These are phyloP conservation scores for Holacanthella duospinosa DNA, from an alignment of 2,888 invertebrate genomes.

Conservation along the genomic window DNA sequence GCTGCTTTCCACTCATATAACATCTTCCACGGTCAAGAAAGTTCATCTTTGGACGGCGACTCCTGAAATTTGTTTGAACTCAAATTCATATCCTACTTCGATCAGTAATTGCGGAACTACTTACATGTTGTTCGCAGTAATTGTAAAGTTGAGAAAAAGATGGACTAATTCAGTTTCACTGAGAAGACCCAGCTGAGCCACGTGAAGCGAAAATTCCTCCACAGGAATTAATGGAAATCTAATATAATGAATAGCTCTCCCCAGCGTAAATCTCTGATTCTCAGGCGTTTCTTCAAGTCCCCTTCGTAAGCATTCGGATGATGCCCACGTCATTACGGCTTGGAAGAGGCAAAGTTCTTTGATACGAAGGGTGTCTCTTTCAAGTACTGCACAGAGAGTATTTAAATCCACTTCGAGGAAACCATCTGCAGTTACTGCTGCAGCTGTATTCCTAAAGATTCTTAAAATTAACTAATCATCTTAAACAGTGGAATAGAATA, in stretches of 20 bases:
- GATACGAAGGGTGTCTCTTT: constrained; percentile 65
- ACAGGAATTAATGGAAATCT: constrained; percentile 74
- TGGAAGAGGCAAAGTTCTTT: constrained; percentile 65
- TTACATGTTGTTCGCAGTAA: constrained; percentile 53
- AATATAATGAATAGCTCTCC: constrained; percentile 58
- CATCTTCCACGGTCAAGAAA: constrained; percentile 62
- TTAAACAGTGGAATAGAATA: no score
- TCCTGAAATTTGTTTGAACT: constrained; percentile 2
- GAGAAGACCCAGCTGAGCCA: constrained; percentile 61
- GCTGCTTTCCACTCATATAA: constrained; percentile 67
- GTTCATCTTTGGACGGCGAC: constrained; percentile 51
- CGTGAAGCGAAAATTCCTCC: constrained; percentile 68
- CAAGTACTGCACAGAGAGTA: constrained; percentile 62
- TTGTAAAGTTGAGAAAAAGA: constrained; percentile 57
- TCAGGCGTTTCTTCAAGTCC: constrained; percentile 55
- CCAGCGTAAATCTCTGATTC: constrained; percentile 58
- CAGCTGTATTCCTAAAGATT: constrained; percentile 57
- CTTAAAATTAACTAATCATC: background rate
- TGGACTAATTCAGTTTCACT: constrained; percentile 65
- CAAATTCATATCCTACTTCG: background rate
- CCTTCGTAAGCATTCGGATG: constrained; percentile 59
- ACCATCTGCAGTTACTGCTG: constrained; percentile 66
- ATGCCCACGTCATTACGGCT: constrained; percentile 59
- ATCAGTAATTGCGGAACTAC: background rate
- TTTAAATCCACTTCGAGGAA: constrained; percentile 71